Conservation (phyloP, 2,113 vertebrate species). For the Hippoglossus stenolepis region DNA sequence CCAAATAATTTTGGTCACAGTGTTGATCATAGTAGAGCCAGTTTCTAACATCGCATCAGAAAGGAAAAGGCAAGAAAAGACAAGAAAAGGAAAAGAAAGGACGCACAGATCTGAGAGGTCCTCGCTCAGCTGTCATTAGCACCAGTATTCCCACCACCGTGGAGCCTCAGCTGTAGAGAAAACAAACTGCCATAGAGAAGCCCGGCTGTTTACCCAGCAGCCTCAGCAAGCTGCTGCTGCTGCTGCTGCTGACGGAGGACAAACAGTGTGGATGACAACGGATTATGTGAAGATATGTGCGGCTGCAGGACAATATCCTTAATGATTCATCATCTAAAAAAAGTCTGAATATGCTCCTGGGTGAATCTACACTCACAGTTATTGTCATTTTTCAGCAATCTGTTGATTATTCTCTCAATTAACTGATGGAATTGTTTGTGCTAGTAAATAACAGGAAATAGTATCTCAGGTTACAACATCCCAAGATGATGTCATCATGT, state of each 20-base stretch:
- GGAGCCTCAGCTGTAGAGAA: conserved; percentile 9
- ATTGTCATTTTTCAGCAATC: neutral
- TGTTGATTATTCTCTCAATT: neutral
- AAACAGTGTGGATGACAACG: conserved; percentile 4
- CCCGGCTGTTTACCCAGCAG: conserved; percentile 45
- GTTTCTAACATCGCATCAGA: neutral
- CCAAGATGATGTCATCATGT: neutral
- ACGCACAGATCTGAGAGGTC: neutral
- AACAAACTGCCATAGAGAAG: conserved; percentile 25
- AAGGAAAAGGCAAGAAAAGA: too few relatives aligned
- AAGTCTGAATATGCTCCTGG: neutral
- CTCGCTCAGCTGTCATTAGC: conserved; percentile 28
- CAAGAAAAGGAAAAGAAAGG: neutral
- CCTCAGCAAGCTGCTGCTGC: conserved; percentile 10
- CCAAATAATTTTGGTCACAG: too few relatives aligned
- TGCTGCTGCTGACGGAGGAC: conserved; percentile 16
- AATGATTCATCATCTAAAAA: neutral
- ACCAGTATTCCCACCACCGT: conserved; percentile 15
- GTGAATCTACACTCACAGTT: neutral
- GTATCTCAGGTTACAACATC: neutral
- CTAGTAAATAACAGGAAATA: neutral
- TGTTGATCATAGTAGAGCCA: too few relatives aligned
- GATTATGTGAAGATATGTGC: neutral
- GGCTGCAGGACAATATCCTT: neutral
- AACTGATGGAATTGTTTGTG: neutral